Percentiles rank a stretch among this genome's conserved stretches.
These are phyloP conservation scores for Drosophila bipectinata DNA, from an alignment of 1,140 invertebrate species.

Conservation along the genomic window DNA sequence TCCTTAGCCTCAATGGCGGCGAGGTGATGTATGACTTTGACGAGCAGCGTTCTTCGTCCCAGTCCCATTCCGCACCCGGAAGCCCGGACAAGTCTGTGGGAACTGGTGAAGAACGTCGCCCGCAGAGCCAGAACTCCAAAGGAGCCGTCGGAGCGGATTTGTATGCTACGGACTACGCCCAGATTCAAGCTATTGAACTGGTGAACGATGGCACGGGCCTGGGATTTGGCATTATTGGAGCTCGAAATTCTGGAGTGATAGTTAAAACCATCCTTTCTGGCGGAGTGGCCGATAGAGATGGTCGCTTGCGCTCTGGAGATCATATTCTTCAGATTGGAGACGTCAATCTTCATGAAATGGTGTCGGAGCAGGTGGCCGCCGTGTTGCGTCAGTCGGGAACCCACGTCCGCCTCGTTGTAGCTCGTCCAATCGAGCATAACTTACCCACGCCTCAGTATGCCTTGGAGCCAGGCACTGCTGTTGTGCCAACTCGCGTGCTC, in stretches of 20 bases:
- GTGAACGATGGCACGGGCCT: slow-evolving; percentile 97
- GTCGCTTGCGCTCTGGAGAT: slow-evolving; percentile 96
- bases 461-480: slow-evolving; percentile 84
- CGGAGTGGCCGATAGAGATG: slow-evolving; percentile 97
- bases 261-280: slow-evolving; percentile 98
- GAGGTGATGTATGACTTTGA: slow-evolving; percentile 84
- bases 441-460: slow-evolving; percentile 71
- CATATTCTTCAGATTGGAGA: slow-evolving; percentile 98
- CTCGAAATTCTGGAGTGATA: slow-evolving; percentile 97
- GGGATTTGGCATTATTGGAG: slow-evolving; percentile 98
- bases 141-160: slow-evolving; percentile 87
- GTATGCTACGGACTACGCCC: slow-evolving; percentile 96
- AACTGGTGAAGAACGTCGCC: slow-evolving; percentile 84
- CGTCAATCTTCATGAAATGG: slow-evolving; percentile 94
- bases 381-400: slow-evolving; percentile 96
- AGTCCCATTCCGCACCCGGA: slow-evolving; percentile 83
- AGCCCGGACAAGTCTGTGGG: slow-evolving; percentile 70
- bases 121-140: slow-evolving; percentile 79
- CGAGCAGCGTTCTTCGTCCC: slow-evolving; percentile 85
- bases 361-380: slow-evolving; percentile 98
- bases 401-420: slow-evolving; percentile 96
- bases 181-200: slow-evolving; percentile 97
- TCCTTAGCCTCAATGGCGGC: slow-evolving; percentile 86
- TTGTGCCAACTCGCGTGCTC: slow-evolving; percentile 88
- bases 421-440: slow-evolving; percentile 92